These are phyloP conservation scores for Parus major DNA, from an alignment of 2,113 vertebrate species.

Conservation along the genomic window DNA sequence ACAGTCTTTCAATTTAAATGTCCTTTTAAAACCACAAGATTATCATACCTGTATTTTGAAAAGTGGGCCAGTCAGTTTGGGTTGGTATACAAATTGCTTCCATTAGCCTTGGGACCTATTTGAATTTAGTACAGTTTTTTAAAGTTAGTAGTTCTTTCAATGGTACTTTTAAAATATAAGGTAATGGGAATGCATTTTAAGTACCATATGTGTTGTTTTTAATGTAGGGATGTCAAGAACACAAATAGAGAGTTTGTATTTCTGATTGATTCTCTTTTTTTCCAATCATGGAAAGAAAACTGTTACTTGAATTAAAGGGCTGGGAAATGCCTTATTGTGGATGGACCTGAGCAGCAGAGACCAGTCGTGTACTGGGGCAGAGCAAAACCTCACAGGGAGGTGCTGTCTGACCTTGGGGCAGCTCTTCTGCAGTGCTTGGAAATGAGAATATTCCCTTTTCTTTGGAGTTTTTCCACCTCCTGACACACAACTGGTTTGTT, in stretches of 20 bases:
- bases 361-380: not conserved
- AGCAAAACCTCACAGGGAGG: not conserved
- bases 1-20: slow-evolving; percentile 89
- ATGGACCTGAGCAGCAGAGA: not conserved
- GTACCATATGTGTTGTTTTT: slow-evolving; percentile 71
- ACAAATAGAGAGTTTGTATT: slow-evolving; percentile 66
- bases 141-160: slow-evolving; percentile 76
- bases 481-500: not conserved
- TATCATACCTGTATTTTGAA: slow-evolving; percentile 88
- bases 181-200: slow-evolving; percentile 82
- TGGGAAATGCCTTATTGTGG: not conserved
- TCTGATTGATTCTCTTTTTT: slow-evolving; percentile 39
- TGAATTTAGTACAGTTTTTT: slow-evolving; percentile 83
- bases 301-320: not conserved
- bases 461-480: not conserved
- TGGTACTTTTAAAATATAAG: slow-evolving; percentile 81
- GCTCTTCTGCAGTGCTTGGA: not conserved
- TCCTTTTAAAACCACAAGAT: slow-evolving; percentile 86
- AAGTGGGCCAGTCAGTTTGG: slow-evolving; percentile 85
- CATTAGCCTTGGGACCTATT: slow-evolving; percentile 88
- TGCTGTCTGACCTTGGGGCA: not conserved
- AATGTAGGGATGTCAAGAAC: slow-evolving; percentile 72
- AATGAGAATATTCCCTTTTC: not conserved
- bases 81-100: slow-evolving; percentile 86
- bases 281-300: not conserved